phyloP scores from a whole-genome alignment of 2,888 invertebrate species.

The Arenicola marina region DNA sequence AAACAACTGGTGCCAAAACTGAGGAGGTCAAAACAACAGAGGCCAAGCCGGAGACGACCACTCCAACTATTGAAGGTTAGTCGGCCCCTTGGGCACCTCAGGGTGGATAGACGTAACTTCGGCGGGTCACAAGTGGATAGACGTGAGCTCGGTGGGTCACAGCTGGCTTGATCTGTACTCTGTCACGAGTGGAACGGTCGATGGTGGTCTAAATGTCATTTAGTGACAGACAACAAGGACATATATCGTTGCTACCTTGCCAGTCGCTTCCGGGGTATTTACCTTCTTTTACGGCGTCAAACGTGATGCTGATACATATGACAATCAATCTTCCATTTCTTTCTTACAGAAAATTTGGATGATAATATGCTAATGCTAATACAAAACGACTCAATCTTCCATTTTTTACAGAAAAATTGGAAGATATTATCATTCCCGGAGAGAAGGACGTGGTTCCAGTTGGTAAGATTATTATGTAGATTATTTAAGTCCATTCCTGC shows the following conservation, averaged over 20 bases:
- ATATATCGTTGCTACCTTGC: no score
- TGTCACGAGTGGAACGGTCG: no score
- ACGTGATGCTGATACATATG: neutral
- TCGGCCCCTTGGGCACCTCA: no score
- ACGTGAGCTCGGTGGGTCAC: no score
- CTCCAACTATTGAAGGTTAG: slow-evolving; percentile 2
- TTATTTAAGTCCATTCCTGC: no score
- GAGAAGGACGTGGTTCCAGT: slow-evolving; percentile 61
- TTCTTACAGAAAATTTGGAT: neutral
- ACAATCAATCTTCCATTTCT: neutral
- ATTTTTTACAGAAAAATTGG: slow-evolving; percentile 13
- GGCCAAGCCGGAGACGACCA: slow-evolving; percentile 25
- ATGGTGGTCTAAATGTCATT: no score
- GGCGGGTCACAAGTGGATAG: no score
- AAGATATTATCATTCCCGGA: slow-evolving; percentile 19
- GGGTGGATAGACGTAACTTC: no score
- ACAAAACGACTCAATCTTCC: no score
- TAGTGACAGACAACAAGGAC: no score
- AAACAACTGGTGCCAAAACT: slow-evolving; percentile 50
- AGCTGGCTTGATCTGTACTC: no score
- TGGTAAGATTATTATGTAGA: slow-evolving; percentile 43
- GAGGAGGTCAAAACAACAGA: slow-evolving; percentile 50
- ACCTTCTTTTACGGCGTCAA: neutral
- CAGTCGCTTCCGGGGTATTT: neutral
- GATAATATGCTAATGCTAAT: neutral